phyloP scores from a whole-genome alignment of 2,888 invertebrate genomes.

The Drosophila kambysellisi region DNA sequence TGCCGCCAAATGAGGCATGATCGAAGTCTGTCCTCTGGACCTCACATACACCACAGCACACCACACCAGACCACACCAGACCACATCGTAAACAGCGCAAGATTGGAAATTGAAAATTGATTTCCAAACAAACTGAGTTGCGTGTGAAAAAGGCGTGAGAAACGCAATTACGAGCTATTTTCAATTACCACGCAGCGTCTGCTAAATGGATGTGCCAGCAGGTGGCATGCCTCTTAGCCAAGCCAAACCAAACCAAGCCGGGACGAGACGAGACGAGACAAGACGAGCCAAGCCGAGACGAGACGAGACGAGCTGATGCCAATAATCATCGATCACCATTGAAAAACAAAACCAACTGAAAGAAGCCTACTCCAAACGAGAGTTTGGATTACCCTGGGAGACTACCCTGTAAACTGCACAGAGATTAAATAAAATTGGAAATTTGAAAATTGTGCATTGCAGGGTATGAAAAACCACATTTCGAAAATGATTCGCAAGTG shows the following conservation, averaged over 20 bases:
- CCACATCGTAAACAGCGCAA: not conserved
- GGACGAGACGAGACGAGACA: not conserved
- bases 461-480: not conserved
- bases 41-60: constrained; percentile 28
- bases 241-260: not conserved
- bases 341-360: constrained; percentile 48
- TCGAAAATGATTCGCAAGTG: not conserved
- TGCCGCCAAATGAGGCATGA: constrained; percentile 56
- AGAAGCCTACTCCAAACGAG: not conserved
- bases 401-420: not conserved
- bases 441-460: not conserved
- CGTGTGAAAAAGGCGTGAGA: constrained; percentile 70
- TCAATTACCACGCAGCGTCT: constrained; percentile 37
- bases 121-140: constrained; percentile 59
- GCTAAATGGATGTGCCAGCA: constrained; percentile 27
- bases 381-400: not conserved
- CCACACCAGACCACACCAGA: not conserved
- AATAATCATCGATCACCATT: constrained; percentile 44
- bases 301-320: constrained; percentile 1
- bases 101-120: constrained; percentile 44
- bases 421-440: not conserved
- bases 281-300: not conserved
- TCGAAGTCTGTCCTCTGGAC: constrained; percentile 26
- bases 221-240: constrained; percentile 38
- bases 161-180: constrained; percentile 59